phyloP scores from a whole-genome alignment of 2,797 vertebrate genomes.

The Clarias laeviceps region DNA sequence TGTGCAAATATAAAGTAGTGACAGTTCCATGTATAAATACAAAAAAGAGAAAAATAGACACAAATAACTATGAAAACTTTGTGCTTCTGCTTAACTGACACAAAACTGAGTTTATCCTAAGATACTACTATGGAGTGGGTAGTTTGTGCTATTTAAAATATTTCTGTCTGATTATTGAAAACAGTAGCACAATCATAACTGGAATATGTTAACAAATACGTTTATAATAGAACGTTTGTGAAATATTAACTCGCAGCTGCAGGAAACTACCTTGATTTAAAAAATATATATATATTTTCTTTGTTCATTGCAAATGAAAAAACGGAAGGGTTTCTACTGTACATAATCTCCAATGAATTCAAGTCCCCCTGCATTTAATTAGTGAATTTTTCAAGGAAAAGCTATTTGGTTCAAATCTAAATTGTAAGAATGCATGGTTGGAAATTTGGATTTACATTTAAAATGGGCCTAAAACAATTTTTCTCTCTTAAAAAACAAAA shows the following conservation, averaged over 20 bases:
- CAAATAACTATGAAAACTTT: not conserved
- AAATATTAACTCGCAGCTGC: not conserved
- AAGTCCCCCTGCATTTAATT: no score
- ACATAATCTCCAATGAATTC: not conserved
- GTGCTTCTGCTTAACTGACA: not conserved
- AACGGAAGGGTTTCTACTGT: not conserved
- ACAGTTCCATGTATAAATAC: no score
- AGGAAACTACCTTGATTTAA: not conserved
- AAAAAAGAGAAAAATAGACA: no score
- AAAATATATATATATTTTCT: not conserved
- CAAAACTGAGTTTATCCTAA: not conserved
- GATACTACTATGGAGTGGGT: no score
- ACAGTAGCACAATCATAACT: not conserved
- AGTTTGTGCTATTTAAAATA: no score
- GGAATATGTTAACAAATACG: not conserved
- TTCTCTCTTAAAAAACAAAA: not conserved
- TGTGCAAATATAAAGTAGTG: no score
- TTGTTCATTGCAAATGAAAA: not conserved
- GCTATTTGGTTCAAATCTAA: not conserved
- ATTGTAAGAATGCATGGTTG: no score
- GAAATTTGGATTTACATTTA: not conserved
- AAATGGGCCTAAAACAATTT: not conserved
- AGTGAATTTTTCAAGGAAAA: not conserved
- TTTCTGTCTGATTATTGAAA: not conserved
- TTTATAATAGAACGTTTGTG: not conserved